These are phyloP conservation scores for Pomacea canaliculata DNA, from an alignment of 2,888 invertebrate genomes.

Conservation along the genomic window DNA sequence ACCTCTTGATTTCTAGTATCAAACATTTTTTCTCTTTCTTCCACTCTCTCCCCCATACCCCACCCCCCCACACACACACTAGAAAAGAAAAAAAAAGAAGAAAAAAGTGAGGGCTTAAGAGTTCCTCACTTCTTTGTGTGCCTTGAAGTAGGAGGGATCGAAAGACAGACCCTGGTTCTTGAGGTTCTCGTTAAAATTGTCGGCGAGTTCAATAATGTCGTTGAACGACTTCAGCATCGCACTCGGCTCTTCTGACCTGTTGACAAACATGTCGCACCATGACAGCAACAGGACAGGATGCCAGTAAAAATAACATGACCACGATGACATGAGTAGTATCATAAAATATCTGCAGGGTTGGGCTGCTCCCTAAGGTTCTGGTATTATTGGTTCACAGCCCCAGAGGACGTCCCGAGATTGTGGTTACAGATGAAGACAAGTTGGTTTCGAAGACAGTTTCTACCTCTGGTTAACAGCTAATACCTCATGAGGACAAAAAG, in stretches of 20 bases:
- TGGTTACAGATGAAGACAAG: too few relatives aligned
- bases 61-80: too few relatives aligned
- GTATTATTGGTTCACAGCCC: too few relatives aligned
- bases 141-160: conserved; percentile 63
- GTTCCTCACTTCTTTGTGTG: conserved; percentile 62
- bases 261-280: neutral
- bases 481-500: too few relatives aligned
- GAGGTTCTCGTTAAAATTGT: conserved; percentile 35
- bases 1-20: too few relatives aligned
- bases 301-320: too few relatives aligned
- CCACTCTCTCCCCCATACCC: too few relatives aligned
- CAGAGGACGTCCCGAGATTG: too few relatives aligned
- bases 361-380: conserved; percentile 10
- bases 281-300: too few relatives aligned
- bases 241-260: conserved; percentile 34
- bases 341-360: neutral
- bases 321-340: neutral
- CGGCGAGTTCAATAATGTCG: conserved; percentile 24
- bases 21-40: too few relatives aligned
- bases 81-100: conserved; percentile 2
- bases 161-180: conserved; percentile 60
- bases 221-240: conserved; percentile 58
- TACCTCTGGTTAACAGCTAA: too few relatives aligned
- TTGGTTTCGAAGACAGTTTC: too few relatives aligned
- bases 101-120: neutral